Conservation (phyloP, 2,888 invertebrate genomes). For the Cybosia mesomella region DNA sequence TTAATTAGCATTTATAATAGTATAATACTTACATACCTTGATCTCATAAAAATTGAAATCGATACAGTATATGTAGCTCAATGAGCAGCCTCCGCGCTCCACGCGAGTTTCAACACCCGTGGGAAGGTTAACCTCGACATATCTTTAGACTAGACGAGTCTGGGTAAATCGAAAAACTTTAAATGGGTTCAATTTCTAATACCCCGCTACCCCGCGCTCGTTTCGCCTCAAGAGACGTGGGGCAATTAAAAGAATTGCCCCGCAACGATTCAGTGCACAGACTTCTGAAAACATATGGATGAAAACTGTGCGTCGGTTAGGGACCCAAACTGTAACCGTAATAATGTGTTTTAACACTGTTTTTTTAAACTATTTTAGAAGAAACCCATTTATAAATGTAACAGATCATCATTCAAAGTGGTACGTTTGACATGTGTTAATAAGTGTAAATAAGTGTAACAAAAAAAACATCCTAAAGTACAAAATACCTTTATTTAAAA, state of each 20-base stretch:
- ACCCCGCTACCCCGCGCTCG: conserved; percentile 31
- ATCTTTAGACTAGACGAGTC: conserved; percentile 63
- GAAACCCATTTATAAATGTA: too few species aligned
- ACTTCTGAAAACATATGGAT: conserved; percentile 50
- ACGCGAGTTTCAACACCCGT: conserved; percentile 33
- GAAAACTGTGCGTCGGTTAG: neutral
- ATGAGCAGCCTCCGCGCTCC: conserved; percentile 25
- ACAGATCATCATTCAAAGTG: too few species aligned
- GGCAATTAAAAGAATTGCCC: conserved; percentile 81
- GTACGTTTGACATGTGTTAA: too few species aligned
- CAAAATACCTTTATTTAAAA: too few species aligned
- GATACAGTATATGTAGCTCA: conserved; percentile 27
- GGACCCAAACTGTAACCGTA: too few species aligned
- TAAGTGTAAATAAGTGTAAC: too few species aligned
- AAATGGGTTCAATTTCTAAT: conserved; percentile 75
- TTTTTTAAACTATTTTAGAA: too few species aligned
- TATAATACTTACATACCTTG: conserved; percentile 1
- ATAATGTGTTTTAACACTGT: too few species aligned
- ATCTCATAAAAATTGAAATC: conserved; percentile 27
- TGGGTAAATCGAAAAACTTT: conserved; percentile 83
- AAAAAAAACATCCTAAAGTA: too few species aligned
- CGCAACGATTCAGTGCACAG: conserved; percentile 63
- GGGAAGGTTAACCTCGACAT: conserved; percentile 52
- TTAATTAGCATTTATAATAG: neutral
- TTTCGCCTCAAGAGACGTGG: conserved; percentile 66